A percentile compares a stretch with the other conserved stretches of the same genome.
phyloP scores from a whole-genome alignment of 2,888 invertebrate species.

The Muschampia plurimacula region DNA sequence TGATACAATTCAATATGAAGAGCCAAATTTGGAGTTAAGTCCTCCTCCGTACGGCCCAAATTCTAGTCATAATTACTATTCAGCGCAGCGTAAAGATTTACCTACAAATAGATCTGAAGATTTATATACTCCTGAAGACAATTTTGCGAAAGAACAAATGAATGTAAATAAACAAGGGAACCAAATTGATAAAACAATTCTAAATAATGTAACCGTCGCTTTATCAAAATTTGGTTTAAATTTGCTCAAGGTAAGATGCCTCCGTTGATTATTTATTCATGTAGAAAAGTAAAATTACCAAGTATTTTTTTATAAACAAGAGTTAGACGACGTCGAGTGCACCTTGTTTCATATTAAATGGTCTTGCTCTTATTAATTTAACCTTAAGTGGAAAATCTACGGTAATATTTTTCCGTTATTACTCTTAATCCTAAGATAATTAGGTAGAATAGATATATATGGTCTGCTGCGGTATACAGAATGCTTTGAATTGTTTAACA shows the following conservation, averaged over 20 bases:
- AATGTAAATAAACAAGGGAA: background rate
- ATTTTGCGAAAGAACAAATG: background rate
- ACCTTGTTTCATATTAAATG: too few relatives aligned
- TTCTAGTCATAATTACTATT: slow-evolving; percentile 19
- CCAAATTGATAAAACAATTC: slow-evolving; percentile 7
- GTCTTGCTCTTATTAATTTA: too few relatives aligned
- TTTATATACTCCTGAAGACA: background rate
- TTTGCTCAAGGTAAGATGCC: slow-evolving; percentile 60
- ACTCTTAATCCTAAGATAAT: too few relatives aligned
- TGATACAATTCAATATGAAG: background rate
- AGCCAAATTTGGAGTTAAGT: slow-evolving; percentile 9
- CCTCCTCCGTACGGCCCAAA: slow-evolving; percentile 7
- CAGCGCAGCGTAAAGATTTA: slow-evolving; percentile 1
- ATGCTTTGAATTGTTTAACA: too few relatives aligned
- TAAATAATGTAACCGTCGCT: slow-evolving; percentile 52
- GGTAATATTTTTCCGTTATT: too few relatives aligned
- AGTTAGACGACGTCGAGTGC: too few relatives aligned
- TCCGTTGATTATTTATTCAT: background rate
- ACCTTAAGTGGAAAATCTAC: too few relatives aligned
- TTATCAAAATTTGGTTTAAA: slow-evolving; percentile 64
- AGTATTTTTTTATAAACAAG: too few relatives aligned
- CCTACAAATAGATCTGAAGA: background rate
- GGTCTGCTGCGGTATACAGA: too few relatives aligned
- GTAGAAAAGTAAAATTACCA: background rate
- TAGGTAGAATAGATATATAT: too few relatives aligned